phyloP scores from a whole-genome alignment of 2,888 invertebrate species.

The Phlogophora meticulosa region DNA sequence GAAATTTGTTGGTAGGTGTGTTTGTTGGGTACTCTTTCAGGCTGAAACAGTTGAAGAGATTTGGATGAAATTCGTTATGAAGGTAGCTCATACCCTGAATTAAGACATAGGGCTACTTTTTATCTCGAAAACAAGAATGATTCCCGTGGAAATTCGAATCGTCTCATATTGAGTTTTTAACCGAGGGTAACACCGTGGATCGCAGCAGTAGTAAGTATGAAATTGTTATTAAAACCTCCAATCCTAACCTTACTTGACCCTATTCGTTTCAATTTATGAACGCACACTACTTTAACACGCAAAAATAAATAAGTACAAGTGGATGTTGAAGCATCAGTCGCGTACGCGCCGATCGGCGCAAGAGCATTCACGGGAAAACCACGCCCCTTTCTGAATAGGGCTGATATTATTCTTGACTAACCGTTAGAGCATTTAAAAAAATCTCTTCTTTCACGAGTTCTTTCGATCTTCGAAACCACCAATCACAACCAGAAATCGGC shows the following conservation, averaged over 20 bases:
- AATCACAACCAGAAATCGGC: not conserved
- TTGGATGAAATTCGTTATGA: too few species aligned
- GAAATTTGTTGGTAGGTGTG: too few species aligned
- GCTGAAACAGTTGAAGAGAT: too few species aligned
- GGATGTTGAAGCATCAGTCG: not conserved
- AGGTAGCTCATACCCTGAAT: too few species aligned
- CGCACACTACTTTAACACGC: not conserved
- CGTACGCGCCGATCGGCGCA: not conserved
- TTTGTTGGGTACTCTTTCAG: too few species aligned
- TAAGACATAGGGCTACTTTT: too few species aligned
- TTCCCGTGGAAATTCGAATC: too few species aligned
- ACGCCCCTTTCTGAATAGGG: conserved; percentile 6
- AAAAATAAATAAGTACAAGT: conserved; percentile 15
- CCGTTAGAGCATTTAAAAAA: too few species aligned
- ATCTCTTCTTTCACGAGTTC: not conserved
- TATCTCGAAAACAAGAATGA: too few species aligned
- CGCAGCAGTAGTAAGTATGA: not conserved
- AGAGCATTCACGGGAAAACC: conserved; percentile 3
- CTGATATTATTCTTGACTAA: too few species aligned
- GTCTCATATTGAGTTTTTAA: too few species aligned
- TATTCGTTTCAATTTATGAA: conserved; percentile 4
- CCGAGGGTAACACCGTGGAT: too few species aligned
- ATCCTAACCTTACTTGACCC: conserved; percentile 28
- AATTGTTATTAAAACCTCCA: conserved; percentile 1
- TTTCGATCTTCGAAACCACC: not conserved